Evolutionary conservation across 2,113 vertebrate species (phyloP), one percentile per base, ranked within the genome.

Genomic region (Galeopterus variegatus): DNA sequence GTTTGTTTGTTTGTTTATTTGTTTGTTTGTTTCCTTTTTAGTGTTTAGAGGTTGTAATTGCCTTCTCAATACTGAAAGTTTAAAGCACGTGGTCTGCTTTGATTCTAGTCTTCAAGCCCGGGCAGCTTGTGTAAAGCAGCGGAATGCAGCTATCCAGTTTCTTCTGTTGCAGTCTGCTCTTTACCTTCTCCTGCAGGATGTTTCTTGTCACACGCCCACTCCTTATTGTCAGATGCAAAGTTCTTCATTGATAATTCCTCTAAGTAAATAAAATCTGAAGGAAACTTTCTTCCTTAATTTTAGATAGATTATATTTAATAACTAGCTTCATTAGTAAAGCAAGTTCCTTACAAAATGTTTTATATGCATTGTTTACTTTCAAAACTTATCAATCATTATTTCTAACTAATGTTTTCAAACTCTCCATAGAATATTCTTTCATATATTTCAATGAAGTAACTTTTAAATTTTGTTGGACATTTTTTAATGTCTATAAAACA

Each of bases 401-500:
- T 98, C 97, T 98, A 90, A 98, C 94, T 90, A 95, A 92, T 56
- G 28, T 83, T 95, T 98, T 84, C 96, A 50, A 98, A 81, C 86
- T 89, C 88, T 90, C 95, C 93, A 77, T 84, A 86, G 83, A 98
- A 92, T 81, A 83, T 92, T 96, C 41, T 87, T 92, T 82, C n/a
- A 96, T 93, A 72, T 95, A 93, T 94, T 97, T 98, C 86, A 89
- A 24, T 91, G 92, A 96, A 94, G 69, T 97, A 93, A 52, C 80
- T 90, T 96, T 97, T 97, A 97, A 94, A 95, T 85, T 96, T 96
- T 97, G 92, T 86, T 96, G 96, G 97, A 87, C 70, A 96, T 95
- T 33, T 54, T 96, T 98, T 92, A 98, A 98, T 97, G 94, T 98
- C 96, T 98, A 98, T 96, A 92, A 97, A 96, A 97, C 85, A 95